Percentiles rank a stretch among this genome's conserved stretches.
phyloP scores from a whole-genome alignment of 2,888 invertebrate species.

The Cantharis flavilabris region DNA sequence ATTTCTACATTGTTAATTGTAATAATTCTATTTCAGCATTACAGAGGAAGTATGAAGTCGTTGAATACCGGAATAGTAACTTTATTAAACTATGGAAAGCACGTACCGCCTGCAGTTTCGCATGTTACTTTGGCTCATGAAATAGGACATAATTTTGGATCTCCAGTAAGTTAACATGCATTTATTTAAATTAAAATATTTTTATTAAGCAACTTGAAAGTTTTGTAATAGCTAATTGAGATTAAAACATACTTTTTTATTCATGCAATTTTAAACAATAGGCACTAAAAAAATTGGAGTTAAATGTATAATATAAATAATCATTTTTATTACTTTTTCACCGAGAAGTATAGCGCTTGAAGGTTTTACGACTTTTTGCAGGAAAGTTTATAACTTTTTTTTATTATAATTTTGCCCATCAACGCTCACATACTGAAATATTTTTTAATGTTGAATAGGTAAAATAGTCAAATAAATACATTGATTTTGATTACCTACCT shows the following conservation, averaged over 20 bases:
- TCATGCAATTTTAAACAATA: background rate
- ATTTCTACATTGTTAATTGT: background rate
- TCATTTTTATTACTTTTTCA: background rate
- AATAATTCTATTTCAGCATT: constrained; percentile 69
- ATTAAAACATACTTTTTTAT: background rate
- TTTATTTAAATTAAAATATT: background rate
- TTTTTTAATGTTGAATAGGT: background rate
- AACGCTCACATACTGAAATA: background rate
- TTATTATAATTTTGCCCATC: background rate
- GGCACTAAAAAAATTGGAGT: background rate
- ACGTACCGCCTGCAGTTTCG: constrained; percentile 97
- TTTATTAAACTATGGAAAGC: constrained; percentile 94
- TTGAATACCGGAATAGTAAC: constrained; percentile 98
- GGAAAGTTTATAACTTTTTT: background rate
- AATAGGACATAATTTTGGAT: constrained; percentile 99
- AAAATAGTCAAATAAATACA: background rate
- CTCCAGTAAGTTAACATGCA: constrained; percentile 73
- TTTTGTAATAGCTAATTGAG: background rate
- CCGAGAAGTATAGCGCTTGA: background rate
- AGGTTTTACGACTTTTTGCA: background rate
- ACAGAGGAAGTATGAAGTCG: constrained; percentile 89
- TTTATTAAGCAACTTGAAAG: background rate
- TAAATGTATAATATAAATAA: background rate
- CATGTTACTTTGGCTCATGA: constrained; percentile 98
- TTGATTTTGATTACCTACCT: background rate